These are phyloP conservation scores for Leptopilina myrica DNA, from an alignment of 2,888 invertebrate species.

Conservation along the genomic window DNA sequence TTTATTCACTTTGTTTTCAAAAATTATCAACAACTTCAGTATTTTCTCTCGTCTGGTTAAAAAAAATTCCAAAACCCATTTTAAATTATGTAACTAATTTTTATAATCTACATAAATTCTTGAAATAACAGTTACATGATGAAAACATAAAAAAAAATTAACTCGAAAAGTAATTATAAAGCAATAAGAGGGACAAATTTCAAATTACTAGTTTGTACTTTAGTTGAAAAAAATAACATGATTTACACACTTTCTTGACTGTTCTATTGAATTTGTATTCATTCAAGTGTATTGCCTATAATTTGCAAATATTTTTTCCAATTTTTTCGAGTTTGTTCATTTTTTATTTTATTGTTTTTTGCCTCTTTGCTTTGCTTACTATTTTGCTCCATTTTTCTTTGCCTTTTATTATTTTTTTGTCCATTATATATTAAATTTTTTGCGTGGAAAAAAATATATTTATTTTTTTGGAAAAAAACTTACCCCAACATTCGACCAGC, in stretches of 20 bases:
- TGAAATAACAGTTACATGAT: not conserved
- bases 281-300: no score
- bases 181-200: not conserved
- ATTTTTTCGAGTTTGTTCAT: not conserved
- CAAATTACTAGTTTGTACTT: not conserved
- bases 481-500: constrained; percentile 92
- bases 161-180: not conserved
- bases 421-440: constrained; percentile 5
- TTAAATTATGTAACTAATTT: not conserved
- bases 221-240: not conserved
- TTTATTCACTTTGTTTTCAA: not conserved
- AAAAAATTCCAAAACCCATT: not conserved
- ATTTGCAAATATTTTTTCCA: not conserved
- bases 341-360: not conserved
- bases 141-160: not conserved
- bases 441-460: constrained; percentile 41
- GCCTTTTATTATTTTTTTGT: no score
- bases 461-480: constrained; percentile 73
- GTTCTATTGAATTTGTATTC: no score
- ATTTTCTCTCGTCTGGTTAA: not conserved
- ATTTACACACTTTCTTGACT: no score
- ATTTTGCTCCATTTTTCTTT: no score
- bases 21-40: not conserved
- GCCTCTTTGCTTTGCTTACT: no score
- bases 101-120: not conserved